Base-by-base conservation (phyloP, 53 echinoderm and acorn worm species). In the Actinopyga echinites region DNA sequence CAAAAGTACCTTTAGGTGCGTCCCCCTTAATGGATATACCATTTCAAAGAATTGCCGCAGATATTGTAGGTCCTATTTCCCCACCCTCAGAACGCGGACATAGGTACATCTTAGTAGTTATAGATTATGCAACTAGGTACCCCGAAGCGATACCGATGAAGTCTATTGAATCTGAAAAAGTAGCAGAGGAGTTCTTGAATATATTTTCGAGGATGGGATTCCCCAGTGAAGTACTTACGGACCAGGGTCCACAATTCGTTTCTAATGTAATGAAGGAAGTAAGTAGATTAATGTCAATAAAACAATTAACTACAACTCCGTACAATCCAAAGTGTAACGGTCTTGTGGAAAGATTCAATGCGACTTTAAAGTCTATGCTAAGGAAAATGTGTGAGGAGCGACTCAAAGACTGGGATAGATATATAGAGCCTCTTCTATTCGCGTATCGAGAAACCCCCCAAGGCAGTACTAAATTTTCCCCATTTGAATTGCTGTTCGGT, bases 271-370 rank as follows among this genome's bases (percentile, higher is more conserved):
- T 82, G 67, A 54, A 81, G 64, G 57, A 87, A 42, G 60, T 80
- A 29, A 65, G 82, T 54, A 29, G 87, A 32, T 40, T 87, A 37
- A 42, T 86, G 5, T 86, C 87, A 24, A 66, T 86, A 15, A 26
- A 36, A 34, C 56, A 69, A 20, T 8, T n/a, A 19, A 64, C 55
- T 6, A 88, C 83, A 15, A 63, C 84, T 5, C 84, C 88, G 5
- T 88, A 84, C 69, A 64, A 88, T 35, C 75, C 88, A 15, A 56
- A 57, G 44, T 84, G 88, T 75, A 88, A 88, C 25, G 83, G 83
- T 42, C 37, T 88, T n/a, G n/a, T n/a, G n/a, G n/a, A n/a, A n/a
- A n/a, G n/a, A n/a, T n/a, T n/a, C n/a, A n/a, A n/a, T n/a, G 43
- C n/a, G n/a, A n/a, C n/a, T n/a, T n/a, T n/a, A n/a, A n/a, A n/a